Conservation (phyloP, 1,140 invertebrate species). For the Asobara japonica region DNA sequence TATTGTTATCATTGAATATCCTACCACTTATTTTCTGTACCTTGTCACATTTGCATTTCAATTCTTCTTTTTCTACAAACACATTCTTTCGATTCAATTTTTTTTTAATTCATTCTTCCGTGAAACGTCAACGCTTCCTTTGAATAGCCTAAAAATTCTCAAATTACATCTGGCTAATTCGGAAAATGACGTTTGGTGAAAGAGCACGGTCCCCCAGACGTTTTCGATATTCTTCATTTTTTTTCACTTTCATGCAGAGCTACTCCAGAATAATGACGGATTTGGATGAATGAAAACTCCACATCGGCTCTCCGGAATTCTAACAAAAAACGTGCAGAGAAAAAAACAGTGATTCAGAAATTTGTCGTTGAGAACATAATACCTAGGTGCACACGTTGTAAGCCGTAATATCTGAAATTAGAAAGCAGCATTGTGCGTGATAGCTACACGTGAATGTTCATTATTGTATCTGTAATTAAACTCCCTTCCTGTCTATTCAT, state of each 20-base stretch:
- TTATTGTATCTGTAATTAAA: slow-evolving; percentile 13
- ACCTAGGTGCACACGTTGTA: slow-evolving; percentile 1
- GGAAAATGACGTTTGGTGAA: slow-evolving; percentile 31
- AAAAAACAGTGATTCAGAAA: slow-evolving; percentile 9
- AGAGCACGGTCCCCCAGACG: slow-evolving; percentile 7
- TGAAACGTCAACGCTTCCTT: not conserved
- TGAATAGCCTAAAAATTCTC: slow-evolving; percentile 31
- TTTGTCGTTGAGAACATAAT: slow-evolving; percentile 22
- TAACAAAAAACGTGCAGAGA: not conserved
- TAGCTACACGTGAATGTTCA: slow-evolving; percentile 28
- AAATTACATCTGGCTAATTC: slow-evolving; percentile 50
- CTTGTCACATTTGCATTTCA: not conserved
- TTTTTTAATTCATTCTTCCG: not conserved
- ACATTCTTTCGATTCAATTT: no score
- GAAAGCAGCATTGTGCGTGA: slow-evolving; percentile 25
- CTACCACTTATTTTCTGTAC: no score
- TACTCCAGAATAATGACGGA: not conserved
- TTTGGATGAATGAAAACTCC: slow-evolving; percentile 7
- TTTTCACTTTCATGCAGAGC: slow-evolving; percentile 6
- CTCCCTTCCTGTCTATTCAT: slow-evolving; percentile 17
- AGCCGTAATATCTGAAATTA: slow-evolving; percentile 25
- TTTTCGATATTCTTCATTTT: slow-evolving; percentile 17
- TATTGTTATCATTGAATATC: no score
- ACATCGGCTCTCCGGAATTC: not conserved
- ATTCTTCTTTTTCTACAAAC: not conserved